These are phyloP conservation scores for Varanus komodoensis DNA, from an alignment of 2,113 vertebrate genomes.

Conservation along the genomic window DNA sequence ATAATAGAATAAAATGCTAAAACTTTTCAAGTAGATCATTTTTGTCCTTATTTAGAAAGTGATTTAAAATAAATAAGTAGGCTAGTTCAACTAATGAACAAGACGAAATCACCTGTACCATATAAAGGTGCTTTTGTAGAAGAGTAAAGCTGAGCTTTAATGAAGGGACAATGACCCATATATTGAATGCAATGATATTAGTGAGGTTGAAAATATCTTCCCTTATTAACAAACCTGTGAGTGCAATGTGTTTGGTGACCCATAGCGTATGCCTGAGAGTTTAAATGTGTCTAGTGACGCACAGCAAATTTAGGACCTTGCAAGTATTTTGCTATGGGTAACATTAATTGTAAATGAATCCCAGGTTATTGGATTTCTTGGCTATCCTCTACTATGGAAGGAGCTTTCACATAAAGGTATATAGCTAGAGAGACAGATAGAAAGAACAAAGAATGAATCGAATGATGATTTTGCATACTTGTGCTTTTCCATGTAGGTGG, in stretches of 20 bases:
- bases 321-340: not conserved
- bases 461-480: not conserved
- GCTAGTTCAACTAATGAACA: not conserved
- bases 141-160: not conserved
- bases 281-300: slow-evolving; percentile 18
- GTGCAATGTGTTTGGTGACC: slow-evolving; percentile 6
- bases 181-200: not conserved
- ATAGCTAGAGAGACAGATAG: not conserved
- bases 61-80: not conserved
- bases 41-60: not conserved
- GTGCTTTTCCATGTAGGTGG: not conserved
- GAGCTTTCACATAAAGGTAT: not conserved
- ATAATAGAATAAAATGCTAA: too few species aligned
- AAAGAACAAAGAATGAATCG: not conserved
- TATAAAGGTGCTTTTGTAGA: not conserved
- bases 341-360: not conserved
- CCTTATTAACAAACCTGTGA: slow-evolving; percentile 13
- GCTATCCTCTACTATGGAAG: not conserved
- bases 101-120: not conserved
- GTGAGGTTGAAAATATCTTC: not conserved
- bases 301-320: not conserved
- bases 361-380: not conserved
- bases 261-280: slow-evolving; percentile 5
- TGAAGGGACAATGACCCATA: not conserved
- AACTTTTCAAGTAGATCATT: too few species aligned